phyloP scores from a whole-genome alignment of 2,797 vertebrate genomes.

The Ptychobarbus kaznakovi region DNA sequence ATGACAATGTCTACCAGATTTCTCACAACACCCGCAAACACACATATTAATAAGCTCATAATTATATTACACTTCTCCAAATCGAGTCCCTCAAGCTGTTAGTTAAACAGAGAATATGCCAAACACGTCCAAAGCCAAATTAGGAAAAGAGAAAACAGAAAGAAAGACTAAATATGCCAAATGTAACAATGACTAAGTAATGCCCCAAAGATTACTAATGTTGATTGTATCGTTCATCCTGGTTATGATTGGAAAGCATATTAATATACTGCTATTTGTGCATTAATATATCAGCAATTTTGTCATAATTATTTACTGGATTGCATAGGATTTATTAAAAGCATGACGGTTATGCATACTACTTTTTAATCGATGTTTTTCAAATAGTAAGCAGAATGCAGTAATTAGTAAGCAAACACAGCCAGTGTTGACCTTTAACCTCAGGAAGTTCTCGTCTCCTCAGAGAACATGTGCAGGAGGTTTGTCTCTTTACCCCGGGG shows the following conservation, averaged over 20 bases:
- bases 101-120: slow-evolving; percentile 22
- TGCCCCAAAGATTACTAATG: slow-evolving; percentile 69
- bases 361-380: not conserved
- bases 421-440: slow-evolving; percentile 22
- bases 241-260: not conserved
- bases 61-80: slow-evolving; percentile 47
- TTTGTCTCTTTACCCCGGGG: slow-evolving; percentile 71
- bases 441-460: slow-evolving; percentile 7
- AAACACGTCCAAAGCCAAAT: slow-evolving; percentile 39
- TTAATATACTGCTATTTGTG: not conserved
- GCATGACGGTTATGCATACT: not conserved
- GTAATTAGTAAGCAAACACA: not conserved
- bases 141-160: not conserved
- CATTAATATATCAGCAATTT: not conserved
- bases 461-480: slow-evolving; percentile 49
- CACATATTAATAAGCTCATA: slow-evolving; percentile 61
- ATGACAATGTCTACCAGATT: slow-evolving; percentile 79
- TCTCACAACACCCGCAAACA: slow-evolving; percentile 63
- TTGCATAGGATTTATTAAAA: not conserved
- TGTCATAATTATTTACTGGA: not conserved
- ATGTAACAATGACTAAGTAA: slow-evolving; percentile 65
- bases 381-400: not conserved
- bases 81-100: slow-evolving; percentile 47
- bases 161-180: not conserved
- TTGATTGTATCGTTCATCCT: not conserved